Evolutionary conservation across 1,140 invertebrate genomes (phyloP).

Genomic region (Centruroides vittatus): DNA sequence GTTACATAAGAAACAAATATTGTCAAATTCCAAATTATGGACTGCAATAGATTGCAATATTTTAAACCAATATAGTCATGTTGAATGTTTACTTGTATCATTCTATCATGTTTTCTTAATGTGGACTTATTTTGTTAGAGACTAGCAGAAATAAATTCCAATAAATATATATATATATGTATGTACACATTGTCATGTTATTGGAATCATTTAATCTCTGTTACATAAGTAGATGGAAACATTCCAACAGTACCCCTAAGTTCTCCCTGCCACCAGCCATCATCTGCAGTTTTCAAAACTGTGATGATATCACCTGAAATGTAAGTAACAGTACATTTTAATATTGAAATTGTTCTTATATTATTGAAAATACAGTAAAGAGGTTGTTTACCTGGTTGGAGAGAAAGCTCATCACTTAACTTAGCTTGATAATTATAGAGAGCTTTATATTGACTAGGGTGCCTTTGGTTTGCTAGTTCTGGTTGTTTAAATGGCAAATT

Average conservation of each 20-base stretch:
- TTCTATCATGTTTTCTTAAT: too few species aligned
- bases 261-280: conserved; percentile 98
- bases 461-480: too few species aligned
- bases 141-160: too few species aligned
- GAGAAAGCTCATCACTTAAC: conserved; percentile 70
- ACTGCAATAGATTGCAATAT: too few species aligned
- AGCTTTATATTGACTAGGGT: conserved; percentile 50
- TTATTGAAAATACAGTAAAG: background rate
- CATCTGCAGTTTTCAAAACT: conserved; percentile 95
- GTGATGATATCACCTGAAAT: conserved; percentile 62
- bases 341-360: too few species aligned
- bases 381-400: conserved; percentile 46
- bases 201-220: conserved; percentile 25
- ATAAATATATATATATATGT: too few species aligned
- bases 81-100: too few species aligned
- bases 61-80: too few species aligned
- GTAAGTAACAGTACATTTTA: background rate
- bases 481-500: conserved; percentile 20
- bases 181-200: too few species aligned
- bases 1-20: too few species aligned
- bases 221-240: conserved; percentile 96
- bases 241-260: conserved; percentile 64
- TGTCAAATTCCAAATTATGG: too few species aligned
- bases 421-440: conserved; percentile 78
- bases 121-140: too few species aligned